Conservation (phyloP, 2,888 invertebrate species). For the Drosophila quinaria region DNA sequence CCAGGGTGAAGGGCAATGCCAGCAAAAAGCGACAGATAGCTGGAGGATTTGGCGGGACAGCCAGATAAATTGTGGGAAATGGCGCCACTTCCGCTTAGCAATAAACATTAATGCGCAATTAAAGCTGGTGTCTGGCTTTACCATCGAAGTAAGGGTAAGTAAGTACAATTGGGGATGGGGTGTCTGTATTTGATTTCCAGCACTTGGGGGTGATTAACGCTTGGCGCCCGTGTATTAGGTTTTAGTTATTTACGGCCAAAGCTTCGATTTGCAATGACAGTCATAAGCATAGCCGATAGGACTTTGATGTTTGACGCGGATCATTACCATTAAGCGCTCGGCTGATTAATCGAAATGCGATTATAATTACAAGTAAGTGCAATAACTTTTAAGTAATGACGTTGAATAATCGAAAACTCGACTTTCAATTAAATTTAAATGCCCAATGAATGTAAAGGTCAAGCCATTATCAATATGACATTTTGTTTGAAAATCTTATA, state of each 20-base stretch:
- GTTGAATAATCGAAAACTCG: too few species aligned
- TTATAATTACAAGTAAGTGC: conserved; percentile 1
- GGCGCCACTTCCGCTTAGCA: conserved; percentile 79
- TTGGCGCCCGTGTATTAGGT: conserved; percentile 46
- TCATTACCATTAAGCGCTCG: conserved; percentile 1
- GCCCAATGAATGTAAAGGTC: too few species aligned
- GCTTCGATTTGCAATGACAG: conserved; percentile 40
- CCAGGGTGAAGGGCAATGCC: background rate
- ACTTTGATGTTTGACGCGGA: conserved; percentile 45
- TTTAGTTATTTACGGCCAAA: conserved; percentile 59
- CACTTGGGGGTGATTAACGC: conserved; percentile 67
- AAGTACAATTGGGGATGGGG: conserved; percentile 2
- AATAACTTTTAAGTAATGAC: background rate
- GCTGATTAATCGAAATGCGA: conserved; percentile 14
- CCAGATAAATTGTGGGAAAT: conserved; percentile 61
- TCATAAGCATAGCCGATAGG: conserved; percentile 33
- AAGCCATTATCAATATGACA: too few species aligned
- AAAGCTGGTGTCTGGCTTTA: conserved; percentile 69
- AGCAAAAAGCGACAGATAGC: conserved; percentile 3
- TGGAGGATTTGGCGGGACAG: conserved; percentile 27
- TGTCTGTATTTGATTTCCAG: conserved; percentile 68
- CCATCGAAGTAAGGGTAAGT: conserved; percentile 11
- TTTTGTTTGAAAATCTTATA: too few species aligned
- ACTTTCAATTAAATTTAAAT: too few species aligned
- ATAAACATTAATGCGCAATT: conserved; percentile 82